phyloP scores from a whole-genome alignment of 2,888 invertebrate genomes.

The Baronia brevicornis region DNA sequence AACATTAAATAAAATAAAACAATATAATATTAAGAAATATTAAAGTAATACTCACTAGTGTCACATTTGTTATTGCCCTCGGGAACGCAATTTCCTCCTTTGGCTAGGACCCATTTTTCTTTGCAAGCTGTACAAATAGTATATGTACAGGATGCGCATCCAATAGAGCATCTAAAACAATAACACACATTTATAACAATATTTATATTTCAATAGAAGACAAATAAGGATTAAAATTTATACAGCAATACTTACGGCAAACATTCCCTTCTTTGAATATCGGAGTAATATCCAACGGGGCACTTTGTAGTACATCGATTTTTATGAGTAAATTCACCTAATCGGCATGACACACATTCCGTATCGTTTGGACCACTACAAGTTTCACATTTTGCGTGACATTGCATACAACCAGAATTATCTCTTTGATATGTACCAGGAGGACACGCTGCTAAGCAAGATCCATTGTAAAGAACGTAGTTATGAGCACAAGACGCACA shows the following conservation, averaged over 20 bases:
- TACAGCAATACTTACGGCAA: constrained; percentile 63
- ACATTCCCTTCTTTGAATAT: constrained; percentile 86
- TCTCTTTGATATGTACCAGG: constrained; percentile 89
- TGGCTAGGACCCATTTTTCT: constrained; percentile 84
- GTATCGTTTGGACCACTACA: constrained; percentile 86
- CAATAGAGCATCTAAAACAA: constrained; percentile 83
- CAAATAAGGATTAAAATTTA: constrained; percentile 13
- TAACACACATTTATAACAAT: no score
- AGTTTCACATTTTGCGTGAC: constrained; percentile 86
- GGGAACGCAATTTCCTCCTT: constrained; percentile 83
- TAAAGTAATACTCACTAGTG: constrained; percentile 75
- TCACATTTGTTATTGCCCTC: constrained; percentile 84
- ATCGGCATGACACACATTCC: constrained; percentile 87
- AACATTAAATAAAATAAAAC: constrained; percentile 2
- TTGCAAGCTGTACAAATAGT: constrained; percentile 84
- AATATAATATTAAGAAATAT: constrained; percentile 26
- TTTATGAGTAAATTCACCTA: constrained; percentile 81
- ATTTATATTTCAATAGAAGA: constrained; percentile 16
- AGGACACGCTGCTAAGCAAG: constrained; percentile 90
- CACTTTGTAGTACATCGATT: constrained; percentile 84
- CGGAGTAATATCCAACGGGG: constrained; percentile 83
- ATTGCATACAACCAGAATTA: constrained; percentile 87
- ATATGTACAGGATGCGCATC: constrained; percentile 84
- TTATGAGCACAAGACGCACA: constrained; percentile 93
- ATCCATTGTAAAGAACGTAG: constrained; percentile 87